These are phyloP conservation scores for Apodemia mormo DNA, from an alignment of 2,888 invertebrate species.

Conservation along the genomic window DNA sequence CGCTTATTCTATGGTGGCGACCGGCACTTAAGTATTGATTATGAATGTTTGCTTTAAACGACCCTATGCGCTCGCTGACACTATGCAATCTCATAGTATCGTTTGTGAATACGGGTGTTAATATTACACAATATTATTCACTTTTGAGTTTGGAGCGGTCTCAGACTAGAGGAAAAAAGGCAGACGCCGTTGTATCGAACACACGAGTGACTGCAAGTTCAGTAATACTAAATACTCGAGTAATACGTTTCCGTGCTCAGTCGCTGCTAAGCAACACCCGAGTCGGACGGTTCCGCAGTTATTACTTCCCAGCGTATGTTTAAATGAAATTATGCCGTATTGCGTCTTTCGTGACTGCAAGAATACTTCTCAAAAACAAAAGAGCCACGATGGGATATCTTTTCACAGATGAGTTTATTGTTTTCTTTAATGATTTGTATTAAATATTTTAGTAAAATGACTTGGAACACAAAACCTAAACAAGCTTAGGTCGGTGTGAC, in stretches of 20 bases:
- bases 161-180: conserved; percentile 12
- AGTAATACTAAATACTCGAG: conserved; percentile 12
- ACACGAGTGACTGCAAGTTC: conserved; percentile 10
- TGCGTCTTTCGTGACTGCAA: too few relatives aligned
- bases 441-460: conserved; percentile 13
- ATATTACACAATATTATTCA: too few relatives aligned
- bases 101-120: too few relatives aligned
- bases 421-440: background rate
- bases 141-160: too few relatives aligned
- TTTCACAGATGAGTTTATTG: conserved; percentile 13
- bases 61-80: too few relatives aligned
- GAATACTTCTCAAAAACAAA: too few relatives aligned
- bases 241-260: conserved; percentile 15
- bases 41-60: too few relatives aligned
- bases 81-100: too few relatives aligned
- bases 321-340: conserved; percentile 17
- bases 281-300: background rate
- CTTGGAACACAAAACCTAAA: conserved; percentile 10
- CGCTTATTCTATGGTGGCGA: too few relatives aligned
- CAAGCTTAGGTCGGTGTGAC: conserved; percentile 13
- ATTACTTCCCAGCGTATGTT: background rate
- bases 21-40: too few relatives aligned
- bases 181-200: conserved; percentile 5
- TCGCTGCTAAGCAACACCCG: background rate
- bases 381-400: conserved; percentile 13